Evolutionary conservation across 1,140 invertebrate genomes (phyloP), one percentile per base, ranked within the genome.

Genomic region (Papilio polytes): DNA sequence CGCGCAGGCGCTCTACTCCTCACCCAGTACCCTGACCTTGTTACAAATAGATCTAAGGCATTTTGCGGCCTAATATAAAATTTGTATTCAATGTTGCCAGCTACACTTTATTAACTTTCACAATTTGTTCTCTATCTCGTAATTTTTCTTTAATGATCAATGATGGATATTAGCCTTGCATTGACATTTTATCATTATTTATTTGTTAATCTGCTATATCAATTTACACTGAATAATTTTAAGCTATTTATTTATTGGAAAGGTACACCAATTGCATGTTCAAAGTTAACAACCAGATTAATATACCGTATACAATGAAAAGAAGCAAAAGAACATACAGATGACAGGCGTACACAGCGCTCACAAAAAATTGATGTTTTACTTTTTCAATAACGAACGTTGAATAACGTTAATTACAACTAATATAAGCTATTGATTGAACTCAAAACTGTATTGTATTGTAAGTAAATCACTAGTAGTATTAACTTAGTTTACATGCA

Each of bases 21-120:
- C 83, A 88, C 87, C 86, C 86, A 89, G 87, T 93, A 90, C 89
- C 92, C 91, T 94, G 91, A 93, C 92, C 91, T 89, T 90, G 87
- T 90, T 92, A 90, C 85, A 81, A 89, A 92, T 90, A 82, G 85
- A 89, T 86, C 87, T 85, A 89, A 89, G 89, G 82, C 91, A 90
- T 78, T 59, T 74, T 76, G 13, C 59, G 26, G 73, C 81, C 74
- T 81, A 80, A 83, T 83, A 77, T 84, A 79, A 22, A 66, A 20
- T 51, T 53, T 76, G 10, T 22, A 26, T 46, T 44, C 31, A 31
- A 15, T 74, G 74, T 77, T 53, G 48, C 46, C 48, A 56, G 15
- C 20, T 26, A 10, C 22, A 31, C 20, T 51, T 77, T 53, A 53
- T 22, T 31, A 53, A 59, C 18, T 77, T 77, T 59, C 15, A 18